phyloP scores from a whole-genome alignment of 2,113 vertebrate genomes.

The Aspiorhynchus laticeps region DNA sequence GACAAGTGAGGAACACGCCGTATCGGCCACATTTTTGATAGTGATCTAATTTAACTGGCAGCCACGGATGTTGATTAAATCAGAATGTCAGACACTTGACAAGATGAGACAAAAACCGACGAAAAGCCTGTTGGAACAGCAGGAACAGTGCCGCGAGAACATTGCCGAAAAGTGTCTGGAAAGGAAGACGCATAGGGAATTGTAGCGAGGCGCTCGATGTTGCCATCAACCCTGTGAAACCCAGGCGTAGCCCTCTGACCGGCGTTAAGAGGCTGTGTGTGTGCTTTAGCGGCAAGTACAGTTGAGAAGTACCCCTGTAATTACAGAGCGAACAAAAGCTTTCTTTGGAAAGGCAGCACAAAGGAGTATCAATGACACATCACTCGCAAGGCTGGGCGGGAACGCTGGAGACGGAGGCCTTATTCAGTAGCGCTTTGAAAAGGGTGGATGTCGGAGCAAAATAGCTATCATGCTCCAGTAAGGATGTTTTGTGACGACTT shows the following conservation, averaged over 20 bases:
- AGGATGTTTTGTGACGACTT: conserved; percentile 39
- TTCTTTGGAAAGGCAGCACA: conserved; percentile 61
- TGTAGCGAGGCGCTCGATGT: conserved; percentile 17
- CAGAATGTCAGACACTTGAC: conserved; percentile 81
- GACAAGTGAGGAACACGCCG: conserved; percentile 78
- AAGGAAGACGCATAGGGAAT: conserved; percentile 39
- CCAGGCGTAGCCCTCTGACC: neutral
- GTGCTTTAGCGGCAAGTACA: conserved; percentile 40
- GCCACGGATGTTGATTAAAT: conserved; percentile 82
- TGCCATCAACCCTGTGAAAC: conserved; percentile 45
- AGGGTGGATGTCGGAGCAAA: conserved; percentile 63
- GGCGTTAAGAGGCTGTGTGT: neutral
- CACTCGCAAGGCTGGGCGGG: conserved; percentile 60
- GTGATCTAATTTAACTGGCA: conserved; percentile 82
- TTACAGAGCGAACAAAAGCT: conserved; percentile 69
- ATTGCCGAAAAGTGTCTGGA: conserved; percentile 36
- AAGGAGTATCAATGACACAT: conserved; percentile 66
- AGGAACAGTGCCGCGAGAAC: conserved; percentile 62
- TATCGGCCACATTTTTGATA: conserved; percentile 81
- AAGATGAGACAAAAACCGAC: conserved; percentile 75
- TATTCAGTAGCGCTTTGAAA: conserved; percentile 66
- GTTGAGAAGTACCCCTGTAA: conserved; percentile 67
- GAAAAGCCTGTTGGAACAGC: conserved; percentile 76
- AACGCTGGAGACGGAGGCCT: conserved; percentile 57
- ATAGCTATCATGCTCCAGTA: conserved; percentile 54